A percentile compares a stretch with the other conserved stretches of the same genome.
Evolutionary conservation across 2,797 vertebrate genomes (phyloP).

Genomic region (Ciconia nigra): DNA sequence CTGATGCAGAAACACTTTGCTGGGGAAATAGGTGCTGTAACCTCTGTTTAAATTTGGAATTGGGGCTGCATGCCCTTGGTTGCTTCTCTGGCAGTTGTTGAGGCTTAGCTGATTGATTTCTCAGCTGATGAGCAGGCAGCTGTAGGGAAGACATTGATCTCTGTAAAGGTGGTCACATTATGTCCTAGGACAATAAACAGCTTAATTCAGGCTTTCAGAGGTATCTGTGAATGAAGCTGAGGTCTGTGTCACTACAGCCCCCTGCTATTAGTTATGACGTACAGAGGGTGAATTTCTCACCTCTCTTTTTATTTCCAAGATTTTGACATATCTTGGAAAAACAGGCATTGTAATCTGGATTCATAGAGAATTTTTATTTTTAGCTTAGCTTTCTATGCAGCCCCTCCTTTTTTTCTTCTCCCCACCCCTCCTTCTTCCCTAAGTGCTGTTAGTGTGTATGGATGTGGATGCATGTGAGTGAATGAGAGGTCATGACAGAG

Average conservation of each 20-base stretch:
- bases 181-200: slow-evolving; percentile 6
- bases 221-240: neutral
- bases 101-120: slow-evolving; percentile 31
- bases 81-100: neutral
- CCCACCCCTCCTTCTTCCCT: neutral
- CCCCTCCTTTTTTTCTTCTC: neutral
- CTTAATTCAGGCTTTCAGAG: neutral
- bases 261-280: neutral
- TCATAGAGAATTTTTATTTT: neutral
- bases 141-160: slow-evolving; percentile 21
- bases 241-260: neutral
- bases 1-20: neutral
- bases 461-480: neutral
- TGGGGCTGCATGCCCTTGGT: slow-evolving; percentile 2
- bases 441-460: neutral
- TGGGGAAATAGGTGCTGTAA: neutral
- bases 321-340: neutral
- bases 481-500: neutral
- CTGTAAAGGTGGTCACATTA: neutral
- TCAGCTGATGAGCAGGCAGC: neutral
- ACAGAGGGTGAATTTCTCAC: neutral
- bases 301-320: neutral
- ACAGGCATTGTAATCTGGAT: neutral
- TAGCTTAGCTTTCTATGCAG: neutral
- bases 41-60: neutral